These are phyloP conservation scores for Zaprionus nigranus DNA, from an alignment of 1,140 invertebrate genomes.

Conservation along the genomic window DNA sequence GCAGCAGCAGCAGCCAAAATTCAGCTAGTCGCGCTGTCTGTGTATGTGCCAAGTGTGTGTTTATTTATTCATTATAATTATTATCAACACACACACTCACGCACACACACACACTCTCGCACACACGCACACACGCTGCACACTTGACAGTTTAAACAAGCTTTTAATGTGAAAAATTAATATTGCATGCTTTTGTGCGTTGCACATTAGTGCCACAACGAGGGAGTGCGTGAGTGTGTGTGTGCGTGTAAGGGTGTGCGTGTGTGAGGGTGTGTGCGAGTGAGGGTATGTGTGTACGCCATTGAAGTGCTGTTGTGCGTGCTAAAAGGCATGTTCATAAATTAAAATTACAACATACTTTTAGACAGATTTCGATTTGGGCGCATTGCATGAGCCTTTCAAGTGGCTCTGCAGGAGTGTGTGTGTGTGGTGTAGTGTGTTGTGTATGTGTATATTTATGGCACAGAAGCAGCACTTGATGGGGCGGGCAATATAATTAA, in stretches of 20 bases:
- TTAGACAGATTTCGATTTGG: slow-evolving; percentile 30
- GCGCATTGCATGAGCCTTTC: neutral
- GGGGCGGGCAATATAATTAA: neutral
- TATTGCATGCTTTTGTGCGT: slow-evolving; percentile 60
- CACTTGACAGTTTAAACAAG: neutral
- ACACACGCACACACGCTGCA: neutral
- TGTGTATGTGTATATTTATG: neutral
- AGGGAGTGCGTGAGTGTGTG: neutral
- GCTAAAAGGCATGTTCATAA: slow-evolving; percentile 30
- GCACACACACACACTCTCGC: neutral
- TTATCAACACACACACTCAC: neutral
- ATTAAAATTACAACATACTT: slow-evolving; percentile 45
- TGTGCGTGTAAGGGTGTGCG: neutral
- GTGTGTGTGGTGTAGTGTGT: neutral
- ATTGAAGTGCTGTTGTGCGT: slow-evolving; percentile 17
- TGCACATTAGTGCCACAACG: slow-evolving; percentile 24
- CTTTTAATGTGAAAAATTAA: slow-evolving; percentile 49
- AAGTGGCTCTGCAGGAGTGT: neutral
- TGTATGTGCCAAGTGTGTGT: slow-evolving; percentile 19
- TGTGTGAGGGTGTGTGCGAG: neutral
- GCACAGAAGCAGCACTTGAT: neutral
- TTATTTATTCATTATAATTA: slow-evolving; percentile 71
- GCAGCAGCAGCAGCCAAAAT: slow-evolving; percentile 11
- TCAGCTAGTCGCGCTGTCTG: slow-evolving; percentile 13
- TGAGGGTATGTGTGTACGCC: neutral